Percentiles rank a stretch among this genome's conserved stretches.
These are phyloP conservation scores for Magallana angulata DNA, from an alignment of 1,140 invertebrate genomes.

Conservation along the genomic window DNA sequence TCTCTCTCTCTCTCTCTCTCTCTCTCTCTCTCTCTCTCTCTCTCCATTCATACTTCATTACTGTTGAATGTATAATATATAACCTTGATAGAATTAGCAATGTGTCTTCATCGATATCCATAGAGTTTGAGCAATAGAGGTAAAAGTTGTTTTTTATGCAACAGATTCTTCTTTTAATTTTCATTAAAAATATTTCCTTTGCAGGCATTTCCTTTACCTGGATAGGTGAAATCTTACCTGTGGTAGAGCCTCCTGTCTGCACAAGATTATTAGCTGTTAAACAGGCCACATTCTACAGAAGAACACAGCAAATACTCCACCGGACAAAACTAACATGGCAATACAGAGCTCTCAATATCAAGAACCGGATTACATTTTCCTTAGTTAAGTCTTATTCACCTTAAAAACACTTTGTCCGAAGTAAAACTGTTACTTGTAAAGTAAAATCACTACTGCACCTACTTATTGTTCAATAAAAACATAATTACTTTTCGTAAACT, in stretches of 20 bases:
- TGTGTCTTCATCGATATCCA: too few relatives aligned
- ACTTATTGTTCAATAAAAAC: neutral
- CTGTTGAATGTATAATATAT: too few relatives aligned
- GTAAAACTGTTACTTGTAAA: neutral
- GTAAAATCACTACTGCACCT: too few relatives aligned
- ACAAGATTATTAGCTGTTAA: neutral
- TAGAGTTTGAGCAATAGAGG: too few relatives aligned
- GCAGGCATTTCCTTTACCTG: neutral
- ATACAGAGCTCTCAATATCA: neutral
- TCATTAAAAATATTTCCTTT: too few relatives aligned
- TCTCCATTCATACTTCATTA: too few relatives aligned
- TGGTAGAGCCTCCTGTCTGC: neutral
- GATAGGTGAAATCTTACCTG: neutral
- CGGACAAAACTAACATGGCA: neutral
- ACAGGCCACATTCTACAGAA: neutral
- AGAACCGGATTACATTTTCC: neutral
- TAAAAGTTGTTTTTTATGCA: too few relatives aligned
- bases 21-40: too few relatives aligned
- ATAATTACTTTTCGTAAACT: too few relatives aligned
- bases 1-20: too few relatives aligned
- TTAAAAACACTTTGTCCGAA: neutral
- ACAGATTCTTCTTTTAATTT: too few relatives aligned
- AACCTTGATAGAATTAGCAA: too few relatives aligned
- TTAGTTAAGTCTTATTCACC: neutral
- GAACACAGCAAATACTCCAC: neutral